Conservation (phyloP, 2,888 invertebrate genomes). For the Stenodema calcarata region DNA sequence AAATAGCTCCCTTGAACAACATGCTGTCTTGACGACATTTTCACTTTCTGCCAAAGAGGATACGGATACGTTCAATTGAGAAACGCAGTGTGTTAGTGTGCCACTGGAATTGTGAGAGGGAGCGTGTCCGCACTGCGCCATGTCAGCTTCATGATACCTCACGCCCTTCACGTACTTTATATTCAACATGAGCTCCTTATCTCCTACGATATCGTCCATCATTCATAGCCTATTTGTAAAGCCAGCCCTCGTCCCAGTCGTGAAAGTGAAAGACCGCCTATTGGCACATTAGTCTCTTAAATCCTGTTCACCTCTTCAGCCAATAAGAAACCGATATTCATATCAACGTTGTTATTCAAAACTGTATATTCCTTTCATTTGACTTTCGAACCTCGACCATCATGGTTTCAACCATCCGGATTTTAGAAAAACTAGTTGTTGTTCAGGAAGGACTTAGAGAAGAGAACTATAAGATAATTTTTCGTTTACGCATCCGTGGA, state of each 20-base stretch:
- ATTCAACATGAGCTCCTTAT: not conserved
- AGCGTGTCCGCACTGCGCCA: not conserved
- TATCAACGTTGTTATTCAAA: no score
- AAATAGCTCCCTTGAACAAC: not conserved
- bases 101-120: not conserved
- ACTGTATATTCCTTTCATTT: no score
- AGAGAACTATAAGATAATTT: no score
- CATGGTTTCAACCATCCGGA: no score
- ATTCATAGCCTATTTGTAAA: not conserved
- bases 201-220: not conserved
- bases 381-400: no score
- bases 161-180: not conserved
- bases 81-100: not conserved
- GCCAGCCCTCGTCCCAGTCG: not conserved
- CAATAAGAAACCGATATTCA: no score
- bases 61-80: not conserved
- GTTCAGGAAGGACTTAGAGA: no score
- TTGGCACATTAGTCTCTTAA: not conserved
- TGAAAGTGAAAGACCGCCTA: not conserved
- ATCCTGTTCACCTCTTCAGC: not conserved
- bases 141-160: not conserved
- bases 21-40: not conserved
- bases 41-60: not conserved
- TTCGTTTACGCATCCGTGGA: no score
- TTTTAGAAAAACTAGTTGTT: no score